Evolutionary conservation across 2,888 invertebrate genomes (phyloP).

Genomic region (Anarsia innoxiella): DNA sequence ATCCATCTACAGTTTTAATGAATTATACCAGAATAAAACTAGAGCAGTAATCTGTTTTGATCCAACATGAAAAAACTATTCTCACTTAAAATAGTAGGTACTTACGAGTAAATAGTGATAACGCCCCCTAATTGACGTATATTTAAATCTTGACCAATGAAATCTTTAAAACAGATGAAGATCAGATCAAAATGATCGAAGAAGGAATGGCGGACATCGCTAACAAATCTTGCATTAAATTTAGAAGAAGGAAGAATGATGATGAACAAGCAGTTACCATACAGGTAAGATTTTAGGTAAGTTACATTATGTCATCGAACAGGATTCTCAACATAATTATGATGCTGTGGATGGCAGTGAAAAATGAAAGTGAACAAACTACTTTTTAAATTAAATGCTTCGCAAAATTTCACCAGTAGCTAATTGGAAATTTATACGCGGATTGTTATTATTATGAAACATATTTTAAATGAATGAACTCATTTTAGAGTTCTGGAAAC

Average conservation of each 20-base stretch:
- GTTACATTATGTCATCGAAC: no score
- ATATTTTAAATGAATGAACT: background rate
- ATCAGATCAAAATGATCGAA: slow-evolving; percentile 51
- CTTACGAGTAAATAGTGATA: no score
- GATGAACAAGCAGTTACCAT: slow-evolving; percentile 52
- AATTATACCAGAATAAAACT: no score
- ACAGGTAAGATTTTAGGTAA: no score
- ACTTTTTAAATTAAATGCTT: slow-evolving; percentile 16
- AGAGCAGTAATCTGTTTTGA: no score
- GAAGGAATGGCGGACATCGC: slow-evolving; percentile 57
- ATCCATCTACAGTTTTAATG: no score
- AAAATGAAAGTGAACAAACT: slow-evolving; percentile 22
- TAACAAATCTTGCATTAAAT: slow-evolving; percentile 59
- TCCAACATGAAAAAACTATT: no score
- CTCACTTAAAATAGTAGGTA: no score
- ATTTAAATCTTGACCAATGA: no score
- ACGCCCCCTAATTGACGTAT: no score
- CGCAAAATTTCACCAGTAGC: slow-evolving; percentile 1
- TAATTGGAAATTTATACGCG: background rate
- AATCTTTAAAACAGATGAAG: slow-evolving; percentile 53
- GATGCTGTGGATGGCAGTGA: no score
- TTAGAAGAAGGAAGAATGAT: slow-evolving; percentile 34
- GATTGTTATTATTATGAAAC: background rate
- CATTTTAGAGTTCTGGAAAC: slow-evolving; percentile 80
- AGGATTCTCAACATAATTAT: no score